Evolutionary conservation across 2,113 vertebrate species (phyloP).

Genomic region (Chauna torquata): DNA sequence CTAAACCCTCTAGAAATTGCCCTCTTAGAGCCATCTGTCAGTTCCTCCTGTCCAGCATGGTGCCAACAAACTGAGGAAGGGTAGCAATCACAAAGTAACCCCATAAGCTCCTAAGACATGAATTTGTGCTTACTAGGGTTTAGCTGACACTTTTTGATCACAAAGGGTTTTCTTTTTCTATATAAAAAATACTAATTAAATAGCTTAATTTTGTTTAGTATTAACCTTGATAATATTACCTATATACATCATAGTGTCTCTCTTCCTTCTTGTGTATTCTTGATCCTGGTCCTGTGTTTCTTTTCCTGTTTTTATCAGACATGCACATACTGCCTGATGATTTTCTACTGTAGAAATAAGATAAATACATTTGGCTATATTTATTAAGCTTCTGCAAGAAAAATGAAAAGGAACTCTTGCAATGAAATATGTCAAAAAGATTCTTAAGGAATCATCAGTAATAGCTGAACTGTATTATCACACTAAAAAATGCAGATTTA

Average conservation of each 20-base stretch:
- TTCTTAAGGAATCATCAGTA: background rate
- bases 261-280: background rate
- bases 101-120: background rate
- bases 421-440: background rate
- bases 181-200: background rate
- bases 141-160: background rate
- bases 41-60: background rate
- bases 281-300: background rate
- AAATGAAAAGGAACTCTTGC: background rate
- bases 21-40: conserved; percentile 8
- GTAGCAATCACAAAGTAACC: background rate
- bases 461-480: background rate
- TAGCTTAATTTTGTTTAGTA: background rate
- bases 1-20: background rate
- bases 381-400: background rate
- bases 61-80: background rate
- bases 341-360: background rate
- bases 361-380: background rate
- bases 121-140: background rate
- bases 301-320: background rate
- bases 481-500: background rate
- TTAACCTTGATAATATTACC: background rate
- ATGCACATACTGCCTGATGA: background rate
- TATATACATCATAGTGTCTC: background rate
- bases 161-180: background rate